Evolutionary conservation across 2,113 vertebrate species (phyloP), one percentile per base, ranked within the genome.

Genomic region (Callionymus lyra): DNA sequence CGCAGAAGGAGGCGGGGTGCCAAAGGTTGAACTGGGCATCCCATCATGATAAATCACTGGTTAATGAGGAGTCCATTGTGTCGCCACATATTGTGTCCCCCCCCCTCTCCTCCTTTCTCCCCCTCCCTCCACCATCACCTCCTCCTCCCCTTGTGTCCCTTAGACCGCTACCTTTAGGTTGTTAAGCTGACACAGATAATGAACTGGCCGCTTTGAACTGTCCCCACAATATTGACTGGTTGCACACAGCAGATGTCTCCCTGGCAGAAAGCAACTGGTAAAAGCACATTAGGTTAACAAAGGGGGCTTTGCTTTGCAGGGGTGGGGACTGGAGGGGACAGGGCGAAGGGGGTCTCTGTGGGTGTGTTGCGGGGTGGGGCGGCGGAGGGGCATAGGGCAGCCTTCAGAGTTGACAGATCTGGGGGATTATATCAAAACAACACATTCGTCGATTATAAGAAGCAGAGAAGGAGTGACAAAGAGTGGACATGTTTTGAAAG

Each of bases 31-130:
- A 91, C 87, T 84, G 91, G 89, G 88, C 89, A 89, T 90, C 91
- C 88, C 90, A 92, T 90, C 89, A 89, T 94, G 92, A 97, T 97
- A 98, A 96, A 97, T 96, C 91, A 92, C 90, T 90, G 83, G 85
- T 91, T 98, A 93, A 97, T 94, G 92, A 94, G 90, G 82, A 84
- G 74, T 82, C 87, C 74, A 91, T 94, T 94, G 90, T 91, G 65
- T 72, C 62, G 35, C 46, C 84, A 70, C 64, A 77, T 83, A 88
- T 91, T 91, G 88, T 88, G 70, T 33, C 41, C 16, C 50, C 36
- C 49, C 11, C 36, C 56, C 12, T 33, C 16, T 46, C 36, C 49
- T 11, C 36, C 56, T n/a, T 33, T 4, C 38, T 33, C 10, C 40
- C 40, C 15, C 44, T 18, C 46, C 37, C 47, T 34, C 18, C 43